Evolutionary conservation across 2,888 invertebrate species (phyloP).

Genomic region (Agrochola litura): DNA sequence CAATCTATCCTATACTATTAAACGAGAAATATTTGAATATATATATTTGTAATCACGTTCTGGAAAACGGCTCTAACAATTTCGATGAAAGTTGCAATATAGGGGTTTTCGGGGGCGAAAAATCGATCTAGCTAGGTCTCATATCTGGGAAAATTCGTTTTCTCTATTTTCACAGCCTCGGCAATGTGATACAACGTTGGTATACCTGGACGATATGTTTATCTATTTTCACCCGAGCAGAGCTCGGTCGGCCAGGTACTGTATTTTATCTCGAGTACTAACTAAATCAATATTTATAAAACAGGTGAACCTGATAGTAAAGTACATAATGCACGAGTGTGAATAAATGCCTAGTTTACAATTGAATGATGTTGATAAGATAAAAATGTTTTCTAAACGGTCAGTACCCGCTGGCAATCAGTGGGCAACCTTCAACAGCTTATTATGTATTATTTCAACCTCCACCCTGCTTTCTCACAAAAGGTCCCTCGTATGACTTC

Average conservation of each 20-base stretch:
- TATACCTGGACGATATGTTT: too few species aligned
- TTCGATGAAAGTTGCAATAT: too few species aligned
- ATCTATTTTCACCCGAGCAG: too few species aligned
- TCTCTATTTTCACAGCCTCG: too few species aligned
- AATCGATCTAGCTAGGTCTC: too few species aligned
- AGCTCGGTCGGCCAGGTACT: too few species aligned
- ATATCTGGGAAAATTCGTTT: too few species aligned
- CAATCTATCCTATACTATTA: conserved; percentile 5
- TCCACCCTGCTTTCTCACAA: background rate
- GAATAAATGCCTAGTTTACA: conserved; percentile 35
- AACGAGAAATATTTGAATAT: too few species aligned
- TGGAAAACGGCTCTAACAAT: too few species aligned
- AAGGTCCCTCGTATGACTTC: background rate
- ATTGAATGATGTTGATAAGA: conserved; percentile 58
- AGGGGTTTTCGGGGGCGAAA: too few species aligned
- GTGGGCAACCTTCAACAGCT: conserved; percentile 1
- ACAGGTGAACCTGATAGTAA: conserved; percentile 44
- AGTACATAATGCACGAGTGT: conserved; percentile 18
- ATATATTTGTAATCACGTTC: too few species aligned
- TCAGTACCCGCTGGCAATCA: conserved; percentile 32
- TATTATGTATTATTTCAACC: conserved; percentile 4
- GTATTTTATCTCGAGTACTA: conserved; percentile 46
- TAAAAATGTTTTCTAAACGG: conserved; percentile 47
- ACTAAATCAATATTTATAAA: conserved; percentile 51
- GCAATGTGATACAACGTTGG: too few species aligned